Base-by-base conservation (phyloP, 2,888 invertebrate species). In the Flexamia atlantica region DNA sequence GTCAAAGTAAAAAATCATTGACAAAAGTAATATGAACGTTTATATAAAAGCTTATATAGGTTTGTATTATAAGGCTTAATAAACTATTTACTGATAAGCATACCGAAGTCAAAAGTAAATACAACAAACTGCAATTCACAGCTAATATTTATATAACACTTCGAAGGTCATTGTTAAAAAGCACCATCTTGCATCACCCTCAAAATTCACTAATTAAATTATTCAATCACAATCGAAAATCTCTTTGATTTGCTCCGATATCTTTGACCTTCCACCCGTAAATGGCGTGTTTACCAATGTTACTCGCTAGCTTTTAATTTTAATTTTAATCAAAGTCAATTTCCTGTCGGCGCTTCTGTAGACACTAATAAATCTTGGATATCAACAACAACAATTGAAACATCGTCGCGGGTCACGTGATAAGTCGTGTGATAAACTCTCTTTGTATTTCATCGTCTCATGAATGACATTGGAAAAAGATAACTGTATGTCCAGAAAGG, bases 171-270 rank as follows among this genome's bases (percentile, higher is more conserved):
- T n/a, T n/a, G n/a, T n/a, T n/a, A n/a, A n/a, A n/a, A n/a, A n/a
- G n/a, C n/a, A n/a, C n/a, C n/a, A n/a, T n/a, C n/a, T 60, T 60
- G 60, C 60, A 60, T 60, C 60, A 60, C 4, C 17, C 60, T 3
- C 5, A 17, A 9, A 5, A 25, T 9, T 60, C 60, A 4, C 25
- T 60, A 60, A 25, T 60, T 60, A 60, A 60, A 60, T 23, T 23
- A 14, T 4, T 50, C 17, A 17, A 14, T 60, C 60, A 25, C 7
- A 3, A 60, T 5, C 20, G 25, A 5, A 60, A 14, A 60, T 23
- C 23, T 4, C 25, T 60, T 60, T 60, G 60, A 23, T n/a, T 20
- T 60, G 20, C 60, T 4, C 60, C 60, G 60, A 20, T 60, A 60
- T 60, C 60, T 20, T 7, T 14, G 60, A 60, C 25, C 60, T 25